Percentiles rank a stretch among this genome's conserved stretches.
These are phyloP conservation scores for Lycophotia porphyrea DNA, from an alignment of 2,888 invertebrate species.

Conservation along the genomic window DNA sequence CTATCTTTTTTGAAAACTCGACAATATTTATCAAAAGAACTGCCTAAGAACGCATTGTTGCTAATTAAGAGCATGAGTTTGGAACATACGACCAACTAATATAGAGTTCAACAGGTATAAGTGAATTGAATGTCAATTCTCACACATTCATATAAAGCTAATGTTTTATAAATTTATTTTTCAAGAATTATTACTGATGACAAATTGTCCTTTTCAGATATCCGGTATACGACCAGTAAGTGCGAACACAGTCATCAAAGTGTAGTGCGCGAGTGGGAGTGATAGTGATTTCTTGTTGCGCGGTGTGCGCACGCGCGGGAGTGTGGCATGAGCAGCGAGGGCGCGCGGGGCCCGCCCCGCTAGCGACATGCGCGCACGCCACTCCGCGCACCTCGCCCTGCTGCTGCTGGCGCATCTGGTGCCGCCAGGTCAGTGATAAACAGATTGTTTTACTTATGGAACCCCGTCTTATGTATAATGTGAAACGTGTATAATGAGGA, in stretches of 20 bases:
- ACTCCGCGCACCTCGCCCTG: constrained; percentile 79
- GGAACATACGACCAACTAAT: neutral
- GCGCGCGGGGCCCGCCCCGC: constrained; percentile 78
- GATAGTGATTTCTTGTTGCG: constrained; percentile 60
- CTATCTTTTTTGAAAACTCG: neutral
- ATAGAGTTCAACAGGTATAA: neutral
- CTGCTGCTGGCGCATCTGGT: constrained; percentile 81
- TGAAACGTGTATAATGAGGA: neutral
- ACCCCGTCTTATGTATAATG: neutral
- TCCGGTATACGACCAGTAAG: constrained; percentile 27
- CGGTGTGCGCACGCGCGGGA: constrained; percentile 58
- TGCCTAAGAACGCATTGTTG: neutral
- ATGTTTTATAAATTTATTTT: neutral
- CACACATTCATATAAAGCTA: neutral
- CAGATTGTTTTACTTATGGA: neutral
- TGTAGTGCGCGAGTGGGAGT: constrained; percentile 64
- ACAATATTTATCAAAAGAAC: neutral
- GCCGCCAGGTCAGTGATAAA: constrained; percentile 76
- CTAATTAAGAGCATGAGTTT: neutral
- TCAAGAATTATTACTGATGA: neutral
- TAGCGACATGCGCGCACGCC: constrained; percentile 82
- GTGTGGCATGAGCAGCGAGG: constrained; percentile 62
- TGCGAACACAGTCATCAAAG: constrained; percentile 36
- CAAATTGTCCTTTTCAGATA: constrained; percentile 38
- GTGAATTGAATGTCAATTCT: constrained; percentile 36